phyloP scores from a whole-genome alignment of 2,888 invertebrate species.

The Apodemia mormo region DNA sequence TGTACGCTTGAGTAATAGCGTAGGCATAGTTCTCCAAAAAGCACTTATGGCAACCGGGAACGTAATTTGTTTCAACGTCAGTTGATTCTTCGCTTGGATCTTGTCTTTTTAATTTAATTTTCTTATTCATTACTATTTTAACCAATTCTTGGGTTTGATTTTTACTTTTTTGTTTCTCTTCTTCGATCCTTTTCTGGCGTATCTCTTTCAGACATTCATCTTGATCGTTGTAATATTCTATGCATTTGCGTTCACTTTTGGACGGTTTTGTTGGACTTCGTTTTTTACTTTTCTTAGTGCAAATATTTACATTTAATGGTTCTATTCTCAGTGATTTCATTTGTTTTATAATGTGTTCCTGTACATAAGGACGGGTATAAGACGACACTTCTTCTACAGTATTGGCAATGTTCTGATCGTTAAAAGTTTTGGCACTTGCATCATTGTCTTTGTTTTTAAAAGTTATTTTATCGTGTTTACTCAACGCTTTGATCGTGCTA shows the following conservation, averaged over 20 bases:
- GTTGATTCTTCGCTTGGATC: constrained; percentile 73
- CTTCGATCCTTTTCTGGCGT: constrained; percentile 60
- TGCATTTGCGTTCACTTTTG: constrained; percentile 62
- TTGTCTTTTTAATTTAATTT: constrained; percentile 53
- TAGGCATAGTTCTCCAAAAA: constrained; percentile 77
- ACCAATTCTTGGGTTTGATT: constrained; percentile 58
- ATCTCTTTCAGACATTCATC: constrained; percentile 82
- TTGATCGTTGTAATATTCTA: constrained; percentile 85
- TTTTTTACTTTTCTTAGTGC: constrained; percentile 57
- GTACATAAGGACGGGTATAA: constrained; percentile 62
- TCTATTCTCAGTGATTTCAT: constrained; percentile 75
- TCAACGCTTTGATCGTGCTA: constrained; percentile 64
- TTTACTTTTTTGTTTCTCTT: constrained; percentile 63
- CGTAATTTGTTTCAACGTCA: constrained; percentile 62
- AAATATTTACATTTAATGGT: constrained; percentile 66
- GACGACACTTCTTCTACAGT: constrained; percentile 57
- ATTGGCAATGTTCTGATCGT: constrained; percentile 51
- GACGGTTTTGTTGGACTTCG: constrained; percentile 69
- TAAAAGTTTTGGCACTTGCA: constrained; percentile 57
- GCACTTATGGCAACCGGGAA: constrained; percentile 74
- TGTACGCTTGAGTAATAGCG: constrained; percentile 70
- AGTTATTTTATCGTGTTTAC: constrained; percentile 69
- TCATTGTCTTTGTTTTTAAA: constrained; percentile 65
- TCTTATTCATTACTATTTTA: constrained; percentile 64
- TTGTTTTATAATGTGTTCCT: constrained; percentile 76